These are phyloP conservation scores for Apaloderma vittatum DNA, from an alignment of 2,113 vertebrate species.

Conservation along the genomic window DNA sequence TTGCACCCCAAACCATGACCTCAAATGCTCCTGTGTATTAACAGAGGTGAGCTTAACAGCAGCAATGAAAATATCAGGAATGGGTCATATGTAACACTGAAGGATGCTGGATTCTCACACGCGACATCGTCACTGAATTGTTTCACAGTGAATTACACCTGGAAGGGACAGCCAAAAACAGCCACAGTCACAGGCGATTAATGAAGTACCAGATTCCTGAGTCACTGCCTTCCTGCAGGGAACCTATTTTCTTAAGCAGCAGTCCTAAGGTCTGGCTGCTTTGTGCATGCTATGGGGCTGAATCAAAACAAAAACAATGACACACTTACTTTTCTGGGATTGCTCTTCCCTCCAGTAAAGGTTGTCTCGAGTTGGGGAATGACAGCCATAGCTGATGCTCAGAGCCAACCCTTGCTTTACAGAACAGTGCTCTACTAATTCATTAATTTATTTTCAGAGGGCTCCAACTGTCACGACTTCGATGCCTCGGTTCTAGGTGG, in stretches of 20 bases:
- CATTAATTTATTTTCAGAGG: background rate
- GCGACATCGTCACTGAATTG: background rate
- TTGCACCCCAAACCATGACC: background rate
- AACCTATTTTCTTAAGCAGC: background rate
- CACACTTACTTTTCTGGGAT: background rate
- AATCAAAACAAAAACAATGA: background rate
- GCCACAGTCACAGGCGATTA: background rate
- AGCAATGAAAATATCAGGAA: background rate
- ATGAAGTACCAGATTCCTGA: background rate
- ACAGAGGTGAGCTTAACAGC: background rate
- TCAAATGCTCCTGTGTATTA: rapidly evolving
- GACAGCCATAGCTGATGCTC: rapidly evolving
- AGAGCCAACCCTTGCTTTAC: background rate
- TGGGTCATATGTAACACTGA: background rate
- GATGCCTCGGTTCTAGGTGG: rapidly evolving
- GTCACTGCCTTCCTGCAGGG: background rate
- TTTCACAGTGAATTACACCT: background rate
- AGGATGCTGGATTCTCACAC: background rate
- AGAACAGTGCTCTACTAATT: background rate
- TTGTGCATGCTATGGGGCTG: background rate
- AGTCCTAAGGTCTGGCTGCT: background rate
- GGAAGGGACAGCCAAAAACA: background rate
- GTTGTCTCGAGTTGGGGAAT: background rate
- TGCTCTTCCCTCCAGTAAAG: background rate
- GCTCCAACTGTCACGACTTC: background rate